Evolutionary conservation across 2,888 invertebrate genomes (phyloP).

Genomic region (Amiota communis): DNA sequence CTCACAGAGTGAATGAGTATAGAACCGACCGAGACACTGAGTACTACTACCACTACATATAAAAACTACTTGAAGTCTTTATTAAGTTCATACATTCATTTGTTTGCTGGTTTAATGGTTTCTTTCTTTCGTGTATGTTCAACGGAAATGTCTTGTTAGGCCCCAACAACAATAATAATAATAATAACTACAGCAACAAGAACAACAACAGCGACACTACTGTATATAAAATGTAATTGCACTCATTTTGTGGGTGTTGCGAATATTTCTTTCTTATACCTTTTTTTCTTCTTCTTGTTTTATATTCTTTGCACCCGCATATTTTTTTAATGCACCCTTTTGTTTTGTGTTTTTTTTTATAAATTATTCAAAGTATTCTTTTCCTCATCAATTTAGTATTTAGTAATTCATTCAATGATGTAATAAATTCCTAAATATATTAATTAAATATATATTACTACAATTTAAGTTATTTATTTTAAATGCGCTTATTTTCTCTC

Average conservation of each 20-base stretch:
- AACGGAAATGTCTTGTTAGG: slow-evolving; percentile 53
- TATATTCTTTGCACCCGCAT: slow-evolving; percentile 10
- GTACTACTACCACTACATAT: neutral
- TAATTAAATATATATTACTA: no score
- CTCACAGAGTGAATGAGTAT: neutral
- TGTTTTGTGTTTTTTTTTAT: neutral
- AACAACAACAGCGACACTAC: neutral
- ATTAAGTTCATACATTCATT: neutral
- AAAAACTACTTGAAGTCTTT: slow-evolving; percentile 33
- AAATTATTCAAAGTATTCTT: no score
- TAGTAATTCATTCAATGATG: no score
- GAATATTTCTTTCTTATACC: neutral
- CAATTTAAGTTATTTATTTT: no score
- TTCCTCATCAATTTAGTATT: no score
- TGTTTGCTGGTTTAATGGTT: slow-evolving; percentile 6
- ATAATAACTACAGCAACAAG: neutral
- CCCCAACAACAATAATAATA: slow-evolving; percentile 26
- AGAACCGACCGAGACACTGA: no score
- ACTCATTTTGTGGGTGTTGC: slow-evolving; percentile 26
- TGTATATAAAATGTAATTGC: neutral
- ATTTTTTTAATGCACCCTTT: neutral
- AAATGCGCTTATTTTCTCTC: no score
- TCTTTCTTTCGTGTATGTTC: slow-evolving; percentile 26
- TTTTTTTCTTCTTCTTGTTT: slow-evolving; percentile 1
- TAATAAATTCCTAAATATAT: no score